Conservation (phyloP, 2,113 vertebrate species). For the Brachirus orientalis region DNA sequence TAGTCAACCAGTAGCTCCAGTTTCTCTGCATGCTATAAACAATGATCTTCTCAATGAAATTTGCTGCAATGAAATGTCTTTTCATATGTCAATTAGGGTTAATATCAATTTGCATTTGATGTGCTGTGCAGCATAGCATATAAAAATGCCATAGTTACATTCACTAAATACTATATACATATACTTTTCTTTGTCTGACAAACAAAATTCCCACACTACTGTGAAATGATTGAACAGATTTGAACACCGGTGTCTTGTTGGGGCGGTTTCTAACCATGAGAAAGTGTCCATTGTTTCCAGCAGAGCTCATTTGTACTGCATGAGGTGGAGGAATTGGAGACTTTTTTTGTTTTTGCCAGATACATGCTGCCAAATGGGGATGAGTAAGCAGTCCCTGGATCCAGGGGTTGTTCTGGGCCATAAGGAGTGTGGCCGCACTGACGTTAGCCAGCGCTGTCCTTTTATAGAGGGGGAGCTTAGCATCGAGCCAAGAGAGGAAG, state of each 20-base stretch:
- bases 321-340: conserved; percentile 30
- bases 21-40: too few species aligned
- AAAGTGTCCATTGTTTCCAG: conserved; percentile 48
- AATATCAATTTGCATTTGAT: too few species aligned
- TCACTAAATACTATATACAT: too few species aligned
- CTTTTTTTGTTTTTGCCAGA: conserved; percentile 24
- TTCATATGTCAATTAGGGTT: too few species aligned
- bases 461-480: conserved; percentile 41
- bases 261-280: conserved; percentile 18
- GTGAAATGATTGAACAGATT: too few species aligned
- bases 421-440: conserved; percentile 49
- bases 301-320: conserved; percentile 17
- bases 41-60: too few species aligned
- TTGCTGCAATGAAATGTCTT: too few species aligned
- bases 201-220: conserved; percentile 39
- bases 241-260: too few species aligned
- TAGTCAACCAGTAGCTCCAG: too few species aligned
- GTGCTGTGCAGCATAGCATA: too few species aligned
- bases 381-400: conserved; percentile 52
- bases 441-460: conserved; percentile 45
- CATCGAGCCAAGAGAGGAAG: conserved; percentile 36
- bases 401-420: conserved; percentile 66
- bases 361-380: conserved; percentile 46
- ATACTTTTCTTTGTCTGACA: not conserved
- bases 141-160: too few species aligned